A percentile compares a stretch with the other conserved stretches of the same genome.
phyloP scores from a whole-genome alignment of 2,888 invertebrate genomes.

The Eristalis tenax region DNA sequence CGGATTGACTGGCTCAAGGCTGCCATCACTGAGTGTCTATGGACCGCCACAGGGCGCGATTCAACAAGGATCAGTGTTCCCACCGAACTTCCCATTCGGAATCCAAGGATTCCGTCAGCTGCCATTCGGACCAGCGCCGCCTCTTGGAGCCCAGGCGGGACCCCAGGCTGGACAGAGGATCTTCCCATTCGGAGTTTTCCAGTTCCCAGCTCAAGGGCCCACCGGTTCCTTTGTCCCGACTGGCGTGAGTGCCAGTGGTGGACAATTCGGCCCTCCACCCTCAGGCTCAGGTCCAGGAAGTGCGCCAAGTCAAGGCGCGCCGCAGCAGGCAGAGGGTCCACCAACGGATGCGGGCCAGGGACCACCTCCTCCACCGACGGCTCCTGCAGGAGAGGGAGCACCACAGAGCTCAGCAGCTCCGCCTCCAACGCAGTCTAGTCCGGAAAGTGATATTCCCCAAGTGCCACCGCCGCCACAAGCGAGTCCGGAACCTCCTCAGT shows the following conservation, averaged over 20 bases:
- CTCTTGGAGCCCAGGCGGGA: conserved; percentile 56
- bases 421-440: not conserved
- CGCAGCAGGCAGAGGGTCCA: not conserved
- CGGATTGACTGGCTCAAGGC: not conserved
- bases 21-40: conserved; percentile 18
- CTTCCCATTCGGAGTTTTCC: conserved; percentile 42
- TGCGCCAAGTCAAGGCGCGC: not conserved
- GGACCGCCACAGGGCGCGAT: not conserved
- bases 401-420: not conserved
- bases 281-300: not conserved
- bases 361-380: not conserved
- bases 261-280: not conserved
- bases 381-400: not conserved
- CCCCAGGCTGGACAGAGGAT: conserved; percentile 26
- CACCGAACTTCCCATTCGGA: conserved; percentile 58
- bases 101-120: conserved; percentile 42
- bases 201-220: conserved; percentile 9
- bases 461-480: not conserved
- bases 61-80: conserved; percentile 32
- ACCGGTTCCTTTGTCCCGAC: not conserved
- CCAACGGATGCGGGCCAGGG: not conserved
- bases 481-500: not conserved
- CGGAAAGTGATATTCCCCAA: not conserved
- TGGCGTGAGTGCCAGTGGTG: not conserved
- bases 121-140: conserved; percentile 60